phyloP scores from a whole-genome alignment of 2,113 vertebrate genomes.

The Apistogramma diplotaenia region DNA sequence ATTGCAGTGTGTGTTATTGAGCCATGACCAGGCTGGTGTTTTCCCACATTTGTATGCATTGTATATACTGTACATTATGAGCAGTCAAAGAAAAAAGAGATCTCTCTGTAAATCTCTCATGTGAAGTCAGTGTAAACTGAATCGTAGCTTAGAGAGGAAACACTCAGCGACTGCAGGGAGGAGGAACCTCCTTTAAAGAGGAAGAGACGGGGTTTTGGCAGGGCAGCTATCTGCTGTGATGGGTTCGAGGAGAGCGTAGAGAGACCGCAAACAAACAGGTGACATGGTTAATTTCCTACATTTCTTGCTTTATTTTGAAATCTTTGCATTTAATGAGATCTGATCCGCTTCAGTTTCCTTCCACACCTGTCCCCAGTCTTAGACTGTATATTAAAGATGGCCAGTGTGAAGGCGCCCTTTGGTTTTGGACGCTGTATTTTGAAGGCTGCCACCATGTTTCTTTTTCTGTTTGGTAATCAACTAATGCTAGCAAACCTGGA shows the following conservation, averaged over 20 bases:
- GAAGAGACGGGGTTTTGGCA: background rate
- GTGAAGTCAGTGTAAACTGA: background rate
- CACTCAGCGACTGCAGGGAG: background rate
- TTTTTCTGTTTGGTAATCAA: background rate
- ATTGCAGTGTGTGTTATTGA: background rate
- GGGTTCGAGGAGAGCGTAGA: background rate
- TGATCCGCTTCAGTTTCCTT: background rate
- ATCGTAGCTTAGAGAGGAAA: background rate
- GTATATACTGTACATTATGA: background rate
- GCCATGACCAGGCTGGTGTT: conserved; percentile 36
- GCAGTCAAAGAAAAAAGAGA: background rate
- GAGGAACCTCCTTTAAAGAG: background rate
- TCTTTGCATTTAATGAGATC: background rate
- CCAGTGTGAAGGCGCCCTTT: background rate
- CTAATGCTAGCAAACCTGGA: background rate
- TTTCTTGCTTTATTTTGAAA: background rate
- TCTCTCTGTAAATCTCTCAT: too few species aligned
- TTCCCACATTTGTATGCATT: conserved; percentile 19
- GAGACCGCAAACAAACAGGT: background rate
- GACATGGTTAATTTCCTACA: background rate
- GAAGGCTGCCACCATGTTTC: background rate
- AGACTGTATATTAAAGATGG: background rate
- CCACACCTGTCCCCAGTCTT: background rate
- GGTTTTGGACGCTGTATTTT: background rate
- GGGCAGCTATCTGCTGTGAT: background rate